Conservation (phyloP, 2,888 invertebrate genomes). For the Pardosa pseudoannulata region DNA sequence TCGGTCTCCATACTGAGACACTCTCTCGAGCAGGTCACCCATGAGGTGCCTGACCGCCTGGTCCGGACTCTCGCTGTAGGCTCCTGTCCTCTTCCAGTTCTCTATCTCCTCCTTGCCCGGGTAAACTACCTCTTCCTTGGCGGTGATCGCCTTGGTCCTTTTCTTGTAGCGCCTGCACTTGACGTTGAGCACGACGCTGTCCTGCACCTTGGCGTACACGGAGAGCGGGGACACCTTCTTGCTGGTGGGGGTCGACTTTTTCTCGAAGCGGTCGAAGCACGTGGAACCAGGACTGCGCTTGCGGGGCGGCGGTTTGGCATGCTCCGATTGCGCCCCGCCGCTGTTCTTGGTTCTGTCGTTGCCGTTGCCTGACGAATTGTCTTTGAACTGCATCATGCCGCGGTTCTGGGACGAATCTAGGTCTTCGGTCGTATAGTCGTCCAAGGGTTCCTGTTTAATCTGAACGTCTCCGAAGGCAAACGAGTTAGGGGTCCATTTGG, state of each 20-base stretch:
- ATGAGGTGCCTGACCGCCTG: slow-evolving; percentile 39
- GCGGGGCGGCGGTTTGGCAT: slow-evolving; percentile 23
- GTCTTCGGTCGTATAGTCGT: slow-evolving; percentile 37
- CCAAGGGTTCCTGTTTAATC: slow-evolving; percentile 53
- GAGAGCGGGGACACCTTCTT: slow-evolving; percentile 64
- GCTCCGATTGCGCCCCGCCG: background rate
- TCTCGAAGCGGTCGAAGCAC: slow-evolving; percentile 58
- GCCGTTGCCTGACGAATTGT: slow-evolving; percentile 22
- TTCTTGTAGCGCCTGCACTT: slow-evolving; percentile 66
- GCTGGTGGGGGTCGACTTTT: slow-evolving; percentile 52
- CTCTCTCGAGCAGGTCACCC: slow-evolving; percentile 38
- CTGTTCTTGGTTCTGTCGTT: slow-evolving; percentile 18
- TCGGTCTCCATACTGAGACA: slow-evolving; percentile 20
- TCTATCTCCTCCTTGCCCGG: slow-evolving; percentile 49
- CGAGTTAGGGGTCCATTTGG: slow-evolving; percentile 60
- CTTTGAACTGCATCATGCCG: background rate
- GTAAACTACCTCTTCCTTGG: slow-evolving; percentile 35
- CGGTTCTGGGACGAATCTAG: slow-evolving; percentile 9
- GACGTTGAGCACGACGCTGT: slow-evolving; percentile 44
- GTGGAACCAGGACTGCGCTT: slow-evolving; percentile 54
- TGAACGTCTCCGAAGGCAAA: slow-evolving; percentile 34
- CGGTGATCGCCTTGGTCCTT: slow-evolving; percentile 43
- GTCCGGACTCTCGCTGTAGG: slow-evolving; percentile 48
- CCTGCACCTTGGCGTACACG: slow-evolving; percentile 62
- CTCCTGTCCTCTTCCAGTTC: slow-evolving; percentile 38